phyloP scores from a whole-genome alignment of 2,797 vertebrate genomes.

The Sebastes cheni region DNA sequence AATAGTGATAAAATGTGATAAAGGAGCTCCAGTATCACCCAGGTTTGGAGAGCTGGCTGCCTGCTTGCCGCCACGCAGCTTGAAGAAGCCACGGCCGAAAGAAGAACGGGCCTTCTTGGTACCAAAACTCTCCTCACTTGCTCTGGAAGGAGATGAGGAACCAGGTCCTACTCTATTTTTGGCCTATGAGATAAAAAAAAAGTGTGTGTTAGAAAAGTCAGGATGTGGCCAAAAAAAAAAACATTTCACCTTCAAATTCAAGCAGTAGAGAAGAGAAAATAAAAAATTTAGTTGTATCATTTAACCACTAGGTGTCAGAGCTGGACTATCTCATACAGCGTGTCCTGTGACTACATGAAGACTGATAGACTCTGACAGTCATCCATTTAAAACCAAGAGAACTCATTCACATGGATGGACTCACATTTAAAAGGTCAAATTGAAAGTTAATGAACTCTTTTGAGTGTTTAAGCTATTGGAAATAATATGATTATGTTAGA shows the following conservation, averaged over 20 bases:
- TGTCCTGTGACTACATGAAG: not conserved
- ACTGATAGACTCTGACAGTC: not conserved
- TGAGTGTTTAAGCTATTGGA: not conserved
- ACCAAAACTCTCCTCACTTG: constrained; percentile 84
- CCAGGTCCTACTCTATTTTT: constrained; percentile 60
- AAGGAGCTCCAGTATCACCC: constrained; percentile 55
- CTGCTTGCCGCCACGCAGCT: constrained; percentile 90
- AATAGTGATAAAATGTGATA: not conserved
- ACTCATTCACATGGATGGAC: not conserved
- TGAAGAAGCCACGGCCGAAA: constrained; percentile 95
- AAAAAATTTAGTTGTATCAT: not conserved
- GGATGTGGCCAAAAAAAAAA: not conserved
- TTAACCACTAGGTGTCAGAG: constrained; percentile 59
- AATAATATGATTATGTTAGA: not conserved
- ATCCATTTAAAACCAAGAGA: not conserved
- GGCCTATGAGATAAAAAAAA: constrained; percentile 59
- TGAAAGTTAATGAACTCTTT: not conserved
- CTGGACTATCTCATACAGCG: not conserved
- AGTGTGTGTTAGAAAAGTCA: not conserved
- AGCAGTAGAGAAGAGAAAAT: too few relatives aligned
- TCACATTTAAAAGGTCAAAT: not conserved
- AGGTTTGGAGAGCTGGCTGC: constrained; percentile 87
- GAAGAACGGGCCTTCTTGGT: constrained; percentile 91
- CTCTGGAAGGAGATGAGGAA: constrained; percentile 74
- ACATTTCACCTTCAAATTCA: not conserved